These are phyloP conservation scores for Papilio glaucus DNA, from an alignment of 1,140 invertebrate species.

Conservation along the genomic window DNA sequence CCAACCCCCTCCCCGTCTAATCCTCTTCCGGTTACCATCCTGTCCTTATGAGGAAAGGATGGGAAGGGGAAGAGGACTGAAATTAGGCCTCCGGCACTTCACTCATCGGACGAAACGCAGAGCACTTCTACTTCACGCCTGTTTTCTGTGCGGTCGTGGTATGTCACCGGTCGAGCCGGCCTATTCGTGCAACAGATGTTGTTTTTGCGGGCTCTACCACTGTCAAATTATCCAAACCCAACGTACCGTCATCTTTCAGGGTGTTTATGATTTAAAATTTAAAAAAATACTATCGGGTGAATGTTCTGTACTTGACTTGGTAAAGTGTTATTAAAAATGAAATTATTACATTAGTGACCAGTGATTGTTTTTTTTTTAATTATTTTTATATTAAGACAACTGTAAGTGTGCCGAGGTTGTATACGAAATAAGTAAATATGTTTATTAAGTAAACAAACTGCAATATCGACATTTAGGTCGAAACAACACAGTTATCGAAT, in stretches of 20 bases:
- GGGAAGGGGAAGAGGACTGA: too few relatives aligned
- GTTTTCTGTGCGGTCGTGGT: too few relatives aligned
- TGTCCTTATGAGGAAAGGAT: too few relatives aligned
- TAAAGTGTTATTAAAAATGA: neutral
- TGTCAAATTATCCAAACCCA: too few relatives aligned
- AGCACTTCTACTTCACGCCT: too few relatives aligned
- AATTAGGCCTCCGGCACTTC: too few relatives aligned
- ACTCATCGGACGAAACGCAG: too few relatives aligned
- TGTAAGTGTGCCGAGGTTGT: neutral
- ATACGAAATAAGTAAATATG: neutral
- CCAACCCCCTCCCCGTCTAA: too few relatives aligned
- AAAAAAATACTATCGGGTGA: neutral
- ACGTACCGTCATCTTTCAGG: neutral
- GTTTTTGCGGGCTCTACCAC: too few relatives aligned
- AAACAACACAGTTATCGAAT: neutral
- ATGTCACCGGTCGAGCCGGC: too few relatives aligned
- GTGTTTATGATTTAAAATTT: neutral
- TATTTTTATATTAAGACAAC: neutral
- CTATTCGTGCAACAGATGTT: too few relatives aligned
- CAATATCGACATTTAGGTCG: neutral
- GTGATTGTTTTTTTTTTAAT: neutral
- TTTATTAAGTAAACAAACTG: neutral
- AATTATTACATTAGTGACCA: neutral
- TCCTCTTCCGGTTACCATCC: too few relatives aligned
- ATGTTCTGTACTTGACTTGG: neutral